phyloP scores from a whole-genome alignment of 2,888 invertebrate species.

The Acanthopleura granulata region DNA sequence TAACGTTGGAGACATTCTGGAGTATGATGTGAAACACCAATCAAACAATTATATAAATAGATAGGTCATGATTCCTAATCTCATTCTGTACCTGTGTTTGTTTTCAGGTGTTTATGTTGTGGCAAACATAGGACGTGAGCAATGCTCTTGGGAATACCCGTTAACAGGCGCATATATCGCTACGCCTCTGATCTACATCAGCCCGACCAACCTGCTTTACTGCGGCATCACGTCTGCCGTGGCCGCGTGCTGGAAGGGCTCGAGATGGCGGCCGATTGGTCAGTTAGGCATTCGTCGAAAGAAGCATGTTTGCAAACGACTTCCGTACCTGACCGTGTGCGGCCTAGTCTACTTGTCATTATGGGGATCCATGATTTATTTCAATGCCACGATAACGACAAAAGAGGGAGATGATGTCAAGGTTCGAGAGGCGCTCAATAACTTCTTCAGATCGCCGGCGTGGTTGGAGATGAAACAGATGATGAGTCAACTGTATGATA shows the following conservation, averaged over 20 bases:
- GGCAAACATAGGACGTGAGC: constrained; percentile 89
- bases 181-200: constrained; percentile 74
- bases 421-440: constrained; percentile 86
- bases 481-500: constrained; percentile 81
- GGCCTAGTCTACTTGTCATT: constrained; percentile 79
- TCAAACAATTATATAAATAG: too few relatives aligned
- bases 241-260: constrained; percentile 77
- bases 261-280: constrained; percentile 76
- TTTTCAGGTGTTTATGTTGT: constrained; percentile 87
- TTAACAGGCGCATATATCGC: constrained; percentile 81
- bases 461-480: constrained; percentile 81
- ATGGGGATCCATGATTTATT: constrained; percentile 86
- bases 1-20: too few relatives aligned
- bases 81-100: constrained; percentile 22
- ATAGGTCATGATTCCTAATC: too few relatives aligned
- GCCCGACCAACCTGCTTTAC: constrained; percentile 35
- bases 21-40: too few relatives aligned
- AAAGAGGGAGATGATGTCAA: constrained; percentile 87
- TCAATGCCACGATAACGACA: constrained; percentile 76
- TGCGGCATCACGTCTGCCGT: constrained; percentile 48
- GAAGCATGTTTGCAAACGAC: constrained; percentile 68
- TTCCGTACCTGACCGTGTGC: constrained; percentile 76
- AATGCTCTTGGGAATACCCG: constrained; percentile 80
- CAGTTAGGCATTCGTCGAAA: constrained; percentile 23
- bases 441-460: constrained; percentile 82